These are phyloP conservation scores for Larimichthys polyactis DNA, from an alignment of 2,113 vertebrate genomes.

Conservation along the genomic window DNA sequence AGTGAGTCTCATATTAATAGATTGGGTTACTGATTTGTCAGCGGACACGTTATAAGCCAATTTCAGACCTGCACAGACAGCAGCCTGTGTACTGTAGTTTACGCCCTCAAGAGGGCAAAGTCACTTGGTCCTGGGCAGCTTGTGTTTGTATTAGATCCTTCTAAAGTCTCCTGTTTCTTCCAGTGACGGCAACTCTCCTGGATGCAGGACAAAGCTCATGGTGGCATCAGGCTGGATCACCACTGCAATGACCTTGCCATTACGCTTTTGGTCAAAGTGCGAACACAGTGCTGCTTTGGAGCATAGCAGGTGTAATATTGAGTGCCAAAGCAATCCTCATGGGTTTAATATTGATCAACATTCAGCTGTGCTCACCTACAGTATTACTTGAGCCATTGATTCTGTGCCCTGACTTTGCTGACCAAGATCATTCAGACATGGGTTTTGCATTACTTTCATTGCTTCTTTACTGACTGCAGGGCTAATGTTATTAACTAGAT, in stretches of 20 bases:
- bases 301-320: constrained; percentile 20
- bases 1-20: constrained; percentile 52
- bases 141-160: constrained; percentile 50
- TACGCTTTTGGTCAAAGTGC: constrained; percentile 35
- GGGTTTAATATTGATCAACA: constrained; percentile 63
- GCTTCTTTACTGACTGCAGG: constrained; percentile 21
- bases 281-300: neutral
- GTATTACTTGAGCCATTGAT: constrained; percentile 40
- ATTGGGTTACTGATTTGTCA: constrained; percentile 76
- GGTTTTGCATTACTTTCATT: constrained; percentile 44
- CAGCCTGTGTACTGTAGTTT: constrained; percentile 44
- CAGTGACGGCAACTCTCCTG: constrained; percentile 16
- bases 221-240: neutral
- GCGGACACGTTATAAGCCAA: constrained; percentile 65
- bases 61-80: constrained; percentile 59
- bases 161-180: constrained; percentile 58
- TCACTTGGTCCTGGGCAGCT: constrained; percentile 35
- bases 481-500: constrained; percentile 36
- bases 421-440: constrained; percentile 47
- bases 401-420: constrained; percentile 51
- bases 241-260: constrained; percentile 38
- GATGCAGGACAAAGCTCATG: neutral
- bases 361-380: constrained; percentile 35
- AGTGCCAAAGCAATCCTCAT: constrained; percentile 38
- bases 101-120: constrained; percentile 51